phyloP scores from a whole-genome alignment of 2,888 invertebrate species.

The Eueremaeus valkanovi region DNA sequence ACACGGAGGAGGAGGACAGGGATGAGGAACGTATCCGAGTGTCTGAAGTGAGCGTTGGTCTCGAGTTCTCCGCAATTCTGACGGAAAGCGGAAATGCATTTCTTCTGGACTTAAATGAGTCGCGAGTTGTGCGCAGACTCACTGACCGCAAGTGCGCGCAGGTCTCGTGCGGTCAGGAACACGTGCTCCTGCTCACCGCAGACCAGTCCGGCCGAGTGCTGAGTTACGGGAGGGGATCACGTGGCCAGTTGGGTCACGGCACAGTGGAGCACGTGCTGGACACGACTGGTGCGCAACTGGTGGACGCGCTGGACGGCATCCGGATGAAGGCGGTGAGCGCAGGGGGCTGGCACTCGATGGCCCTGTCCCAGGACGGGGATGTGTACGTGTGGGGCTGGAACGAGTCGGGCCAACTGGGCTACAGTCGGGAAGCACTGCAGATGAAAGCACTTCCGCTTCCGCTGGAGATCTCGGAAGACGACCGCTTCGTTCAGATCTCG shows the following conservation, averaged over 20 bases:
- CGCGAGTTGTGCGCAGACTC: not conserved
- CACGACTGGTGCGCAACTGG: conserved; percentile 61
- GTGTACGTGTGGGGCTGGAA: conserved; percentile 91
- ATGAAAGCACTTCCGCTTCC: conserved; percentile 27
- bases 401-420: conserved; percentile 76
- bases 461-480: conserved; percentile 37
- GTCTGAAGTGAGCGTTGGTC: conserved; percentile 42
- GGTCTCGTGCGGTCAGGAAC: conserved; percentile 74
- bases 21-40: not conserved
- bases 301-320: conserved; percentile 67
- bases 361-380: conserved; percentile 61
- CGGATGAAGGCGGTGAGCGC: conserved; percentile 66
- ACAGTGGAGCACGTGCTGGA: conserved; percentile 58
- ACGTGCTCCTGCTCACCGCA: conserved; percentile 68
- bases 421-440: conserved; percentile 49
- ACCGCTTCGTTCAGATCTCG: conserved; percentile 25
- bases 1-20: not conserved
- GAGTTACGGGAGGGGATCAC: conserved; percentile 75
- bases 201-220: conserved; percentile 69
- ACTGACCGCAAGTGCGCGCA: conserved; percentile 29
- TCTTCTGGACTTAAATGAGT: not conserved
- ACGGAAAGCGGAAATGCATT: conserved; percentile 38
- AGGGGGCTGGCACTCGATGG: conserved; percentile 83
- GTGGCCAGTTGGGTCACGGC: conserved; percentile 82
- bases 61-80: conserved; percentile 38